These are phyloP conservation scores for Daphoenositta chrysoptera DNA, from an alignment of 2,113 vertebrate genomes.

Conservation along the genomic window DNA sequence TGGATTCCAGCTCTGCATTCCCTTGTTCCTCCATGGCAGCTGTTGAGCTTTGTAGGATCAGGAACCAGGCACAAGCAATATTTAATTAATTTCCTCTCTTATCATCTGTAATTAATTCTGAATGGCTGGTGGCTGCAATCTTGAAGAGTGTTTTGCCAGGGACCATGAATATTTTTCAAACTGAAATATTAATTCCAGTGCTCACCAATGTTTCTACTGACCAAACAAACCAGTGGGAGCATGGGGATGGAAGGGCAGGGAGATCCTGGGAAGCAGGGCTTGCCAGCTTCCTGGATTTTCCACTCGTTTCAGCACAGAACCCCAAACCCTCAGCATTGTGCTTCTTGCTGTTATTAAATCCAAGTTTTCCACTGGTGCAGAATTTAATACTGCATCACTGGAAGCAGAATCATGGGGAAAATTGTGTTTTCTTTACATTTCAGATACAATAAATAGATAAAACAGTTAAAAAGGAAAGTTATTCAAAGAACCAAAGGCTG, in stretches of 20 bases:
- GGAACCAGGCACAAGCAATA: neutral
- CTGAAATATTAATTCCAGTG: neutral
- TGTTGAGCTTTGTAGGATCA: neutral
- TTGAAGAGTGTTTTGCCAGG: neutral
- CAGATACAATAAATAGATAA: constrained; percentile 37
- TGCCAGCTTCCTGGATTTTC: neutral
- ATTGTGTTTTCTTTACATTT: neutral
- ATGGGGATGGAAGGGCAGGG: neutral
- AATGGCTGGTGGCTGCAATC: neutral
- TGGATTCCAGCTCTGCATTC: neutral
- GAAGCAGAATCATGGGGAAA: neutral
- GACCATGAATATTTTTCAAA: neutral
- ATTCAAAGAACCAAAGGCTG: constrained; percentile 6
- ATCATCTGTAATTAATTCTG: neutral
- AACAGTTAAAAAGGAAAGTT: constrained; percentile 27
- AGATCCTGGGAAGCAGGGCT: neutral
- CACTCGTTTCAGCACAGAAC: neutral
- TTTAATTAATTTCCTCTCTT: neutral
- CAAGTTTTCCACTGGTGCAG: neutral
- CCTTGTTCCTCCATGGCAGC: rapidly evolving
- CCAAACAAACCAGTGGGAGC: neutral
- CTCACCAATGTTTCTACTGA: neutral
- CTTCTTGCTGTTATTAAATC: neutral
- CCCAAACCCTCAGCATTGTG: neutral
- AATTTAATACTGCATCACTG: neutral